These are phyloP conservation scores for Acleris sparsana DNA, from an alignment of 2,888 invertebrate genomes.

Conservation along the genomic window DNA sequence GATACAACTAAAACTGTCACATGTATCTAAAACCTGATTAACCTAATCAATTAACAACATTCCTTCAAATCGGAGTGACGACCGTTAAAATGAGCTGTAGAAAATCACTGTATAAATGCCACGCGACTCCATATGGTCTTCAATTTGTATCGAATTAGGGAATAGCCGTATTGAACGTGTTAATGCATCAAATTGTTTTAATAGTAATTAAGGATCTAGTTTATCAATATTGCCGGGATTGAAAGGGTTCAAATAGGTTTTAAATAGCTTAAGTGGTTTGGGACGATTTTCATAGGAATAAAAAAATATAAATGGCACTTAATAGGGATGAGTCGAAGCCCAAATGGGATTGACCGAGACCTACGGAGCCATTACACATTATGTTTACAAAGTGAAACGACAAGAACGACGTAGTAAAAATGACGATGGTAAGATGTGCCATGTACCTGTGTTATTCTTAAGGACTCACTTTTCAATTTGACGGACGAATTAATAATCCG, in stretches of 20 bases:
- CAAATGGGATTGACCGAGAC: background rate
- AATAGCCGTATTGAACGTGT: conserved; percentile 11
- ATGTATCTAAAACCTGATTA: conserved; percentile 22
- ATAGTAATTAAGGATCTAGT: conserved; percentile 19
- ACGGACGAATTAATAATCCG: no score
- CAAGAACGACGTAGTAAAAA: no score
- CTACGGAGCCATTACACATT: background rate
- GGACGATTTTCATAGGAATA: background rate
- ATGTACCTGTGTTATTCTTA: no score
- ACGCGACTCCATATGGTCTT: no score
- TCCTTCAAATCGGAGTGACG: conserved; percentile 23
- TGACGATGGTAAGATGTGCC: no score
- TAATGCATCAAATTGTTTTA: conserved; percentile 20
- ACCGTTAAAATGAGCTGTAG: conserved; percentile 23
- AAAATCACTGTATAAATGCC: background rate
- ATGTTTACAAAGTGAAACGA: no score
- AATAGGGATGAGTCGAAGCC: background rate
- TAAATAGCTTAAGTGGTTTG: conserved; percentile 3
- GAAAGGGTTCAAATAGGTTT: conserved; percentile 21
- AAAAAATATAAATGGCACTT: conserved; percentile 1
- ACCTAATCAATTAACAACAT: conserved; percentile 36
- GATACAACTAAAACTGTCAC: conserved; percentile 9
- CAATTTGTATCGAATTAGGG: no score
- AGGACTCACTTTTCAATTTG: no score
- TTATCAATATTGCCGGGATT: conserved; percentile 21